phyloP scores from a whole-genome alignment of 2,888 invertebrate genomes.

The Xylota segnis region DNA sequence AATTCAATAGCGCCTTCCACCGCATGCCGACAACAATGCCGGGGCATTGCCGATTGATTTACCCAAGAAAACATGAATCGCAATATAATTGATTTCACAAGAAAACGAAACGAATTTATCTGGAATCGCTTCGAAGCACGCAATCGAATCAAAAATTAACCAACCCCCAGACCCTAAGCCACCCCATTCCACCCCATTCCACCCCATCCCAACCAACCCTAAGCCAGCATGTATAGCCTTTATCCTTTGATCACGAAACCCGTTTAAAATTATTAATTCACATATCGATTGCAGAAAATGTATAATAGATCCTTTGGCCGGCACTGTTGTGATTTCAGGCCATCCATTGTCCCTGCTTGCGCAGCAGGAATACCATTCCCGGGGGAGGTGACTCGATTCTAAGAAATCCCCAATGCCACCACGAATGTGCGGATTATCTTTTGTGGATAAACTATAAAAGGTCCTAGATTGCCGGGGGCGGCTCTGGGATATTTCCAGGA shows the following conservation, averaged over 20 bases:
- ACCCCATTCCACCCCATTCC: no score
- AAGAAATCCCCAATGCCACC: slow-evolving; percentile 31
- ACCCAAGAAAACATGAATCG: slow-evolving; percentile 50
- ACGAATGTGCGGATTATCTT: slow-evolving; percentile 1
- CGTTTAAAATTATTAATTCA: slow-evolving; percentile 73
- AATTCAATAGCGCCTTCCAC: slow-evolving; percentile 17
- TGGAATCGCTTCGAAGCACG: slow-evolving; percentile 57
- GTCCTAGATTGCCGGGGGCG: slow-evolving; percentile 35
- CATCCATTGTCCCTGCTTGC: slow-evolving; percentile 28
- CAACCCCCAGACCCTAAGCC: no score
- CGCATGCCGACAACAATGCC: background rate
- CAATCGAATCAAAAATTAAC: slow-evolving; percentile 64
- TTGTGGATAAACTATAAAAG: slow-evolving; percentile 25
- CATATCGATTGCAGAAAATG: slow-evolving; percentile 61
- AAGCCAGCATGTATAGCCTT: slow-evolving; percentile 8
- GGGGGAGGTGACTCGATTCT: slow-evolving; percentile 22
- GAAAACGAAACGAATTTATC: slow-evolving; percentile 66
- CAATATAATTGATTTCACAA: slow-evolving; percentile 63
- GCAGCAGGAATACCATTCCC: slow-evolving; percentile 1
- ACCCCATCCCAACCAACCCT: slow-evolving; percentile 4
- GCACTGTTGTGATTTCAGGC: slow-evolving; percentile 48
- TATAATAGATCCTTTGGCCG: slow-evolving; percentile 51
- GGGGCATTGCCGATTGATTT: slow-evolving; percentile 58
- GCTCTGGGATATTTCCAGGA: background rate
- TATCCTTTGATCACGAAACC: slow-evolving; percentile 42